Base-by-base conservation (phyloP, 2,113 vertebrate genomes). In the Vidua macroura region DNA sequence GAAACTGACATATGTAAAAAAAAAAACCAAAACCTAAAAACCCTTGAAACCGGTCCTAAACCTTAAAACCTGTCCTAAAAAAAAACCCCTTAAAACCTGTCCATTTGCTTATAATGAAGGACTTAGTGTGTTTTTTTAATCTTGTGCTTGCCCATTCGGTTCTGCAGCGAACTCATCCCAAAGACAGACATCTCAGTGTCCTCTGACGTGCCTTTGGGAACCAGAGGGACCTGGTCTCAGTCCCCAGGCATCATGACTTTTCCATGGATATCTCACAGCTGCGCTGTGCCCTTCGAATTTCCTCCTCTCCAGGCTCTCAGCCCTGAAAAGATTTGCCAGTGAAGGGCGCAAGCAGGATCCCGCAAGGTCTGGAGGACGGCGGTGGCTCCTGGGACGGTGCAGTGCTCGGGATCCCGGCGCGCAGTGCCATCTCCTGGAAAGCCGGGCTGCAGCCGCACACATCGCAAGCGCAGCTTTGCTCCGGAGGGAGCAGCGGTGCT, bases 351-450 rank as follows among this genome's bases (percentile, higher is more conserved):
- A 41, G 63, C 9, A n/a, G 46, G 59, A 64, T 64, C 16, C 39
- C 64, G 9, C 7, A 33, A 33, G 33, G 22, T n/a, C 56, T 33
- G 76, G 68, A 59, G 2, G 20, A 20, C 23, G 4, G 49, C 6
- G 7, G 5, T 8, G 49, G 41, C 4, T 83, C 30, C 55, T 1
- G 48, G 70, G 30, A 4, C 21, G 22, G 30, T 1, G 53, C 69
- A 5, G 46, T 25, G 60, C 30, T 22, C 30, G 3, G 46, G 30
- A 39, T 66, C 49, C 52, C 66, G 44, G 60, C 35, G 59, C 0
- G 10, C 91, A 96, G 83, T 91, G 93, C 97, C 97, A 90, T 37
- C 96, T 96, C 70, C 94, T 91, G 97, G 96, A 83, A 48, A 89
- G 52, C 55, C 3, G 5, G 6, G 53, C 72, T 52, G 23, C 27